Evolutionary conservation across 2,888 invertebrate species (phyloP).

Genomic region (Cremastobaeus sp.): DNA sequence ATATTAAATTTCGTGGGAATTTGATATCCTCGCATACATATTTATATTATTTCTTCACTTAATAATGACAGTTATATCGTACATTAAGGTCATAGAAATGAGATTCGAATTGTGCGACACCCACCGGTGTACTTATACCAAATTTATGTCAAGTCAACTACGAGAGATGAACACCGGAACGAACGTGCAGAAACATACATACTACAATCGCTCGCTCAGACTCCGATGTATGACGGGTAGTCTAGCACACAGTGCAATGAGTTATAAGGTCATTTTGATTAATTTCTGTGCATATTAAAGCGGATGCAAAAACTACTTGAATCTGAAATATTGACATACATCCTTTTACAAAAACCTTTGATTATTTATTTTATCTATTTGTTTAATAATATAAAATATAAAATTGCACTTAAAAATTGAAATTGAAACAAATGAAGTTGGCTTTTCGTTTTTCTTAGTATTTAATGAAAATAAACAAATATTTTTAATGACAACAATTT

Average conservation of each 20-base stretch:
- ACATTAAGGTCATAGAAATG: constrained; percentile 10
- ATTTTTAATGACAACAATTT: too few species aligned
- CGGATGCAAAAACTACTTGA: constrained; percentile 10
- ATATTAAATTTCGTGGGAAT: too few species aligned
- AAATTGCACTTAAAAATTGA: too few species aligned
- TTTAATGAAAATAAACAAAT: too few species aligned
- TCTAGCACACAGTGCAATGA: constrained; percentile 29
- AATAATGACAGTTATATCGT: constrained; percentile 6
- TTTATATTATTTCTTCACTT: not conserved
- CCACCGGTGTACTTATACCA: constrained; percentile 23
- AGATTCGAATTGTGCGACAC: constrained; percentile 19
- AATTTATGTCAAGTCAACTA: constrained; percentile 39
- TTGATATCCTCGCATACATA: too few species aligned
- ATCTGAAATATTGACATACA: not conserved
- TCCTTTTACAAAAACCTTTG: not conserved
- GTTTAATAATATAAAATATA: too few species aligned
- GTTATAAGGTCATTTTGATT: constrained; percentile 29
- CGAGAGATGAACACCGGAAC: constrained; percentile 36
- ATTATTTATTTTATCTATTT: too few species aligned
- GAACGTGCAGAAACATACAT: constrained; percentile 23
- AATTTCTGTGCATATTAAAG: constrained; percentile 19
- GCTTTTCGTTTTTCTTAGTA: too few species aligned
- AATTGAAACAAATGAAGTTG: too few species aligned
- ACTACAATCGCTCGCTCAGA: constrained; percentile 23
- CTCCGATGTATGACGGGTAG: constrained; percentile 47